Conservation (phyloP, 2,797 vertebrate genomes). For the Sebastes matsubarae region DNA sequence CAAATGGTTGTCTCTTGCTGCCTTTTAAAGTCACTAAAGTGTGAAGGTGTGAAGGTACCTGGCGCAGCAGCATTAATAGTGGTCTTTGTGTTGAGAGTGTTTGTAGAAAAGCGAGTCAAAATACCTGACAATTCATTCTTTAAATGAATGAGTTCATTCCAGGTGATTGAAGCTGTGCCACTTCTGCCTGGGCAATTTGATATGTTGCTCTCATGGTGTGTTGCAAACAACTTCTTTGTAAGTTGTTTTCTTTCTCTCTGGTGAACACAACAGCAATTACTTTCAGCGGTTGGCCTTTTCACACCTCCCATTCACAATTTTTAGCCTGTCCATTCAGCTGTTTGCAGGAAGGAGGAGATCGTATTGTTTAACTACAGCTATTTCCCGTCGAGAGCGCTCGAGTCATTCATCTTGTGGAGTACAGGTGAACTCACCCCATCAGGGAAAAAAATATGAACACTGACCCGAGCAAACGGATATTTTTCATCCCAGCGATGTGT, state of each 20-base stretch:
- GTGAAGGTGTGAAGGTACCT: conserved; percentile 39
- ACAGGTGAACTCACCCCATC: conserved; percentile 59
- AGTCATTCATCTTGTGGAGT: conserved; percentile 70
- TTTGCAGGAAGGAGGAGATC: conserved; percentile 31
- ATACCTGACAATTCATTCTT: conserved; percentile 24
- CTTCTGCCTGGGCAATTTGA: conserved; percentile 49
- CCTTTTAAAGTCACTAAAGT: conserved; percentile 36
- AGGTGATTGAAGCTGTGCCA: conserved; percentile 33
- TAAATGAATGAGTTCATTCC: conserved; percentile 53
- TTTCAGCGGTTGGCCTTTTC: conserved; percentile 62
- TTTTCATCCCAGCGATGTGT: conserved; percentile 48
- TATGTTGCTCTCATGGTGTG: conserved; percentile 46
- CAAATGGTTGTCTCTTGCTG: conserved; percentile 24
- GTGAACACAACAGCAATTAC: conserved; percentile 70
- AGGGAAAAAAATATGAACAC: conserved; percentile 62
- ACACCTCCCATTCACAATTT: conserved; percentile 58
- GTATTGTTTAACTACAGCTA: conserved; percentile 67
- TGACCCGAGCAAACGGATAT: conserved; percentile 59
- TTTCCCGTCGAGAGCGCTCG: conserved; percentile 49
- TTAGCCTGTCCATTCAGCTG: conserved; percentile 54
- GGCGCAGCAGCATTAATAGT: neutral
- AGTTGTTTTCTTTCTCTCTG: conserved; percentile 54
- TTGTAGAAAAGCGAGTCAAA: conserved; percentile 12
- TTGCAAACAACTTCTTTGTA: conserved; percentile 56
- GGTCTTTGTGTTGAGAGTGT: conserved; percentile 17